Percentiles rank a stretch among this genome's conserved stretches.
phyloP scores from a whole-genome alignment of 2,797 vertebrate genomes.

The Chiloscyllium punctatum region DNA sequence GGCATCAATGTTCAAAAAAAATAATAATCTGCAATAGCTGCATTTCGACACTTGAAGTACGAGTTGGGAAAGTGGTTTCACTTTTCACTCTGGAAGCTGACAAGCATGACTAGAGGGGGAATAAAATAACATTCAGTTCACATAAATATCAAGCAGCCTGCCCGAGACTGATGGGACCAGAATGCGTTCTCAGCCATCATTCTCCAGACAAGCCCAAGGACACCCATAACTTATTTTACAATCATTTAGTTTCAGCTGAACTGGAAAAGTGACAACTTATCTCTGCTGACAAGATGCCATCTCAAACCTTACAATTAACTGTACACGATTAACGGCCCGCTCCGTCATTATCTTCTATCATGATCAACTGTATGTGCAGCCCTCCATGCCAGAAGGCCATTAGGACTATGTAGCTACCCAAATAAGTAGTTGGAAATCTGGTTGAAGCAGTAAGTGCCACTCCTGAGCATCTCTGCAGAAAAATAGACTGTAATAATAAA shows the following conservation, averaged over 20 bases:
- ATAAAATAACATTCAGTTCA: slow-evolving; percentile 93
- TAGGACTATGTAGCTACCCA: slow-evolving; percentile 27
- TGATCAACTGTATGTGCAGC: slow-evolving; percentile 35
- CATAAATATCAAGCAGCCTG: slow-evolving; percentile 84
- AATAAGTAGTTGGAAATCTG: slow-evolving; percentile 24
- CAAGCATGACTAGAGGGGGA: slow-evolving; percentile 88
- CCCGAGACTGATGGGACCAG: slow-evolving; percentile 69
- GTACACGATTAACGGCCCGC: slow-evolving; percentile 75
- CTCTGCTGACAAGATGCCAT: slow-evolving; percentile 91
- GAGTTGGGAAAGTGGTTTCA: slow-evolving; percentile 60
- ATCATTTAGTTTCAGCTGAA: slow-evolving; percentile 99
- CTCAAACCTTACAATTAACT: slow-evolving; percentile 87
- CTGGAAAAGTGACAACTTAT: slow-evolving; percentile 99
- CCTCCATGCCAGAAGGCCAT: slow-evolving; percentile 32
- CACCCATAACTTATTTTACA: slow-evolving; percentile 98
- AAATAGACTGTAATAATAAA: slow-evolving; percentile 9
- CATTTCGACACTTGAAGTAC: slow-evolving; percentile 52
- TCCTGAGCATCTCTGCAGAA: neutral
- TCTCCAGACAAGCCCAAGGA: slow-evolving; percentile 88
- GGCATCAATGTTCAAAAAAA: slow-evolving; percentile 56
- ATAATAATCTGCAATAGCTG: slow-evolving; percentile 55
- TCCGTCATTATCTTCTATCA: slow-evolving; percentile 64
- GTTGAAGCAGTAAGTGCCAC: neutral
- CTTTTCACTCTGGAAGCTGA: slow-evolving; percentile 71
- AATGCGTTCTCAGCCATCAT: slow-evolving; percentile 65